Evolutionary conservation across 2,888 invertebrate genomes (phyloP), one percentile per base, ranked within the genome.

Genomic region (Conus canariensis): DNA sequence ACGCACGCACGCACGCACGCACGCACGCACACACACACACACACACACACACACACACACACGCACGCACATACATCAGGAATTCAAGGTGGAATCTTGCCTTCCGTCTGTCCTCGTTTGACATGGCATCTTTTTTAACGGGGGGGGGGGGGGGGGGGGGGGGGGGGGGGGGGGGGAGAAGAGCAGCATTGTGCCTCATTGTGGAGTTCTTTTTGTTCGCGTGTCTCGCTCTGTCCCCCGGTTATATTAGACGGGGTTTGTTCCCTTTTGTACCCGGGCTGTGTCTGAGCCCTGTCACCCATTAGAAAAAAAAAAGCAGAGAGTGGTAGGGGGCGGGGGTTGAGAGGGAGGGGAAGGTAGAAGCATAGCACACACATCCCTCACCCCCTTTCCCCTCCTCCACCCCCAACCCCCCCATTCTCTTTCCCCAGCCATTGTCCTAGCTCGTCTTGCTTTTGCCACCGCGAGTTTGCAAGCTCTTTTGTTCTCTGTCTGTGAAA

Each of bases 231-330:
- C 82, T 85, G 89, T 85, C 89, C 82, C 14, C 88, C 88, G 58
- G 74, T 88, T 70, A 77, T n/a, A 58, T 77, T 59, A 25, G 45
- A 58, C 45, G 7, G 80, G 7, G 56, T 59, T 88, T 88, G 82
- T 82, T 59, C 22, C 87, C 22, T 88, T 77, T 60, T 80, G 60
- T 80, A 45, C 30, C 30, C 25, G 22, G 58, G 85, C 70, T 80
- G 82, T 88, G 88, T 88, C 60, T 85, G 45, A 85, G 64, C 70
- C 22, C 83, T 89, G 89, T 85, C n/a, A 19, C 59, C 89, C 85
- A 89, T 89, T 89, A 89, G 85, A 22, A 10, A 14, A 45, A 82
- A 25, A 83, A 89, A 89, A 67, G 83, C 45, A 5, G 64, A 85
- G 85, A 67, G 85, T 70, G 4, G n/a, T 67, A 74, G 45, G 45